Base-by-base conservation (phyloP, 2,888 invertebrate species). In the Galerucella nymphaeae region DNA sequence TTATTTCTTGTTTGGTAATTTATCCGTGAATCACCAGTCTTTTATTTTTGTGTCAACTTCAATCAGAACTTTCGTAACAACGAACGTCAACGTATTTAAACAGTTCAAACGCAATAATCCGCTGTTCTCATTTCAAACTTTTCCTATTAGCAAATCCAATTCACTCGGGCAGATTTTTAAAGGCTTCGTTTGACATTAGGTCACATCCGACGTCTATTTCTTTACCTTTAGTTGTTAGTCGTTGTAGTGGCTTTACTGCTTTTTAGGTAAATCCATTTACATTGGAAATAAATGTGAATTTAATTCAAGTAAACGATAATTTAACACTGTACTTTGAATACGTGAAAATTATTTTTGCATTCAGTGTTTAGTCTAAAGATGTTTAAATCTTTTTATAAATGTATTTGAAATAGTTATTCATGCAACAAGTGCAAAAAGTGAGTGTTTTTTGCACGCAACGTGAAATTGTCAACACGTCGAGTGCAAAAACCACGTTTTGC, bases 101-200 rank as follows among this genome's bases (percentile, higher is more conserved):
- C 38, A 58, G 69, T 69, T 69, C 53, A 71, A 74, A 69, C 69
- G 71, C 68, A 66, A 70, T 70, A 67, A 66, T 70, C 67, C 70
- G 59, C n/a, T 72, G 65, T 72, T 66, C 57, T 63, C 68, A 69
- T 75, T 73, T 66, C 58, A 70, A 64, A 68, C 72, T 70, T 73
- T 68, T 70, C 71, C 78, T 74, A 77, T 79, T 78, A 78, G 77
- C 70, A 77, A 77, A 77, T 77, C 76, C 75, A 73, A 77, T 77
- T 77, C 75, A 70, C 70, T 71, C 67, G 65, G 66, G 72, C 57
- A 41, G 72, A 65, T 71, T 74, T 73, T 72, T 68, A 74, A 62
- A 68, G 80, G 81, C 79, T 82, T 82, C 81, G 73, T 76, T 79
- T 79, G 81, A 80, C 81, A 80, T 79, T 77, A 77, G 78, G 80